These are phyloP conservation scores for Sympetrum striolatum DNA, from an alignment of 2,888 invertebrate genomes.

Conservation along the genomic window DNA sequence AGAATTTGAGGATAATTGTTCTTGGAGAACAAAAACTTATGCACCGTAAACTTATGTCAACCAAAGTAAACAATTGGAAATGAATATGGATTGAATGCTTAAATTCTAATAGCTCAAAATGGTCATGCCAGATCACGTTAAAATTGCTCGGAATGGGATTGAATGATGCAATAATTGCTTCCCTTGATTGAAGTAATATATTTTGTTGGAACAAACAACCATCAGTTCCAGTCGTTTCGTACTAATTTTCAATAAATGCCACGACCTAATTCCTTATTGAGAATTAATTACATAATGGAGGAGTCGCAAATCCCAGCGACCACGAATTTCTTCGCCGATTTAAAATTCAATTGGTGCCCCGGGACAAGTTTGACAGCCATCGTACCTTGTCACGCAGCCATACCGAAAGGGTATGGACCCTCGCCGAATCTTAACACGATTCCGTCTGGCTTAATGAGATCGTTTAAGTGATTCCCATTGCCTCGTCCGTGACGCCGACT, in stretches of 20 bases:
- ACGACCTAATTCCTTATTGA: no score
- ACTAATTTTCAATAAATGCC: background rate
- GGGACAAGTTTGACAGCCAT: constrained; percentile 14
- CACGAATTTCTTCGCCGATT: background rate
- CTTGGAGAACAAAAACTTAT: no score
- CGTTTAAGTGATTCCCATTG: constrained; percentile 22
- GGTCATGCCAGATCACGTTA: no score
- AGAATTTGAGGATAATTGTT: no score
- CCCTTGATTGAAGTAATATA: no score
- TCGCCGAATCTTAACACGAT: constrained; percentile 22
- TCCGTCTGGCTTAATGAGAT: constrained; percentile 24
- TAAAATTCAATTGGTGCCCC: background rate
- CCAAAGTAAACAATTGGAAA: no score
- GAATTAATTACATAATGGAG: background rate
- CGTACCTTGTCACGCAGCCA: background rate
- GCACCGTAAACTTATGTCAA: no score
- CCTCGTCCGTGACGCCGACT: constrained; percentile 12
- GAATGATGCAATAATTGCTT: no score
- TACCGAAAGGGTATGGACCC: background rate
- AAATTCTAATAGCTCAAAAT: no score
- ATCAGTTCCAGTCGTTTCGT: background rate
- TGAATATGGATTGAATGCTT: no score
- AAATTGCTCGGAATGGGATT: no score
- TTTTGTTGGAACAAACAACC: background rate
- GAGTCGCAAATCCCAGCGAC: background rate